Evolutionary conservation across 2,797 vertebrate genomes (phyloP), one percentile per base, ranked within the genome.

Genomic region (Pangasius larnaudii): DNA sequence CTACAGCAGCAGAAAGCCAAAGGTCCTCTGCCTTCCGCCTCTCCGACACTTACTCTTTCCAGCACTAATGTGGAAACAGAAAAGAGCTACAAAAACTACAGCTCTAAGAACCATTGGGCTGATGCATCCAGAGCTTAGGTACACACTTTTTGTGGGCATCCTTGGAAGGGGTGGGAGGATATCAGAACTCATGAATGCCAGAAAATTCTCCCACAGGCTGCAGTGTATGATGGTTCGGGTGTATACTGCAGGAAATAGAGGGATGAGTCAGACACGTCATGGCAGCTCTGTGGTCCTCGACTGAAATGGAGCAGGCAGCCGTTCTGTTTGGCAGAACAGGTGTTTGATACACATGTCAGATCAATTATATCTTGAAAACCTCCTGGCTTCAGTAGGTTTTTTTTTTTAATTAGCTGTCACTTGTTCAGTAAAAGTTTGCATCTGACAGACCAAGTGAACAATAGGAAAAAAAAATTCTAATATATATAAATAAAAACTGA

Each of bases 321-420:
- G 83, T 91, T 88, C n/a, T 89, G 81, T 90, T 89, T 90, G 67
- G 84, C 56, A 67, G 86, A 87, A 88, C 91, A 93, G 91, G 91
- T 92, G 92, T 88, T 90, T 84, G 88, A 89, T 90, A 89, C 88
- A 91, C 89, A 84, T 46, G 90, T 91, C 92, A 88, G 61, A 89
- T 59, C 85, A 91, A 91, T 91, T 92, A 89, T 30, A 77, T 89
- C 81, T 39, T 18, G 22, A 83, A 91, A 84, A 79, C 30, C 77
- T 84, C 46, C 42, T n/a, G n/a, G 58, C 88, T 61, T 86, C 65
- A 5, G 6, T 19, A 14, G 53, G 19, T 30, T 33, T 10, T 69
- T 33, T 56, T 69, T 82, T 80, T 72, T 71, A 49, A 87, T 87
- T 87, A 82, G 65, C 67, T 49, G 79, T 83, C 86, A 87, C 36